phyloP scores from a whole-genome alignment of 2,888 invertebrate genomes.

The Drosophila ezoana region DNA sequence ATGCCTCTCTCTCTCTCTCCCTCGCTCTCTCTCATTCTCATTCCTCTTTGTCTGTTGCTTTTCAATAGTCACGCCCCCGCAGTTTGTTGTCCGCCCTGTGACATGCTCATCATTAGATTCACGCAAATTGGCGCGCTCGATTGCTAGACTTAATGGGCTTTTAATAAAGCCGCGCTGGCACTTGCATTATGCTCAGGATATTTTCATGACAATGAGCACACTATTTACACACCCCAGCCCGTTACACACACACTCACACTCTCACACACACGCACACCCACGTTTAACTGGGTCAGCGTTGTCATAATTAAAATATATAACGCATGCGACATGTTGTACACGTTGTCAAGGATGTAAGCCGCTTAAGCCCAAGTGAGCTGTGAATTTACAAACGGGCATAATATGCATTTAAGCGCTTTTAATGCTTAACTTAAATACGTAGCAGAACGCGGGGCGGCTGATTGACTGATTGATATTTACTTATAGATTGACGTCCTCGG shows the following conservation, averaged over 20 bases:
- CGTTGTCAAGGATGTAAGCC: conserved; percentile 61
- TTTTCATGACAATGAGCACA: conserved; percentile 30
- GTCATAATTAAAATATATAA: conserved; percentile 70
- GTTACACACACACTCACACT: neutral
- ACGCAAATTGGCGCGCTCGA: conserved; percentile 43
- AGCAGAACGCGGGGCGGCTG: neutral
- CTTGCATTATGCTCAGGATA: conserved; percentile 24
- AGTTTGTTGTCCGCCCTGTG: conserved; percentile 34
- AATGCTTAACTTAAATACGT: conserved; percentile 36
- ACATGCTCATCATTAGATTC: conserved; percentile 32
- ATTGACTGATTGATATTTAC: conserved; percentile 30
- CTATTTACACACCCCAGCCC: conserved; percentile 24
- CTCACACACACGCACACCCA: neutral
- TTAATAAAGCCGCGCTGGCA: conserved; percentile 39
- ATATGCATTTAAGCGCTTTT: conserved; percentile 45
- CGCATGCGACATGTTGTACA: conserved; percentile 60
- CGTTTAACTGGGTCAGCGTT: conserved; percentile 27
- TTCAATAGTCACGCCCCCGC: conserved; percentile 46
- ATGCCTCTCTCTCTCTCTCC: neutral
- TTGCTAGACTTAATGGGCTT: conserved; percentile 41
- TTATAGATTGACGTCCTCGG: conserved; percentile 36
- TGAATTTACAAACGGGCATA: conserved; percentile 42
- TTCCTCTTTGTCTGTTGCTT: conserved; percentile 3
- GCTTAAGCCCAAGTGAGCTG: conserved; percentile 50
- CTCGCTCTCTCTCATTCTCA: neutral